Percentiles rank a stretch among this genome's conserved stretches.
Evolutionary conservation across 1,140 invertebrate genomes (phyloP).

Genomic region (Planococcus citri): DNA sequence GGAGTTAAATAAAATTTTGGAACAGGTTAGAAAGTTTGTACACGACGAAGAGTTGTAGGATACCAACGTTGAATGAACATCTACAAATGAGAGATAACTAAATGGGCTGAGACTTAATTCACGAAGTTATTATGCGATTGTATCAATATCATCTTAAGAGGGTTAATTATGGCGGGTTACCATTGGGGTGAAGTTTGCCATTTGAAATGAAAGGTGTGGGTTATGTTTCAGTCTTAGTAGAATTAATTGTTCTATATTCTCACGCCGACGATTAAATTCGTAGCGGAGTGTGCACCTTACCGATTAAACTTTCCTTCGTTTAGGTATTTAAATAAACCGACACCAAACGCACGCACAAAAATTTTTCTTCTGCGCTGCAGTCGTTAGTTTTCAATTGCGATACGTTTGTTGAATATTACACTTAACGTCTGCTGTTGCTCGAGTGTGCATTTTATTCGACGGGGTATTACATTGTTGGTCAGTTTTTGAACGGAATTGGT

Average conservation of each 20-base stretch:
- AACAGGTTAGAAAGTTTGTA: conserved; percentile 1
- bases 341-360: no score
- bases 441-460: no score
- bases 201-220: background rate
- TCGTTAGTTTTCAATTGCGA: no score
- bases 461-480: no score
- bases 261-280: background rate
- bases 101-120: conserved; percentile 6
- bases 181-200: conserved; percentile 1
- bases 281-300: background rate
- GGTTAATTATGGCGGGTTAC: background rate
- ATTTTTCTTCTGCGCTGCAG: no score
- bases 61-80: background rate
- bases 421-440: no score
- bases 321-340: background rate
- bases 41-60: background rate
- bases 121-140: conserved; percentile 3
- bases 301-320: background rate
- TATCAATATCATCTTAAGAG: conserved; percentile 4
- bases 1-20: background rate
- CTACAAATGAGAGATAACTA: conserved; percentile 7
- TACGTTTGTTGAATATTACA: no score
- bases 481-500: no score
- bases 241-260: conserved; percentile 2
- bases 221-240: background rate